Evolutionary conservation across 2,113 vertebrate genomes (phyloP).

Genomic region (Struthio camelus): DNA sequence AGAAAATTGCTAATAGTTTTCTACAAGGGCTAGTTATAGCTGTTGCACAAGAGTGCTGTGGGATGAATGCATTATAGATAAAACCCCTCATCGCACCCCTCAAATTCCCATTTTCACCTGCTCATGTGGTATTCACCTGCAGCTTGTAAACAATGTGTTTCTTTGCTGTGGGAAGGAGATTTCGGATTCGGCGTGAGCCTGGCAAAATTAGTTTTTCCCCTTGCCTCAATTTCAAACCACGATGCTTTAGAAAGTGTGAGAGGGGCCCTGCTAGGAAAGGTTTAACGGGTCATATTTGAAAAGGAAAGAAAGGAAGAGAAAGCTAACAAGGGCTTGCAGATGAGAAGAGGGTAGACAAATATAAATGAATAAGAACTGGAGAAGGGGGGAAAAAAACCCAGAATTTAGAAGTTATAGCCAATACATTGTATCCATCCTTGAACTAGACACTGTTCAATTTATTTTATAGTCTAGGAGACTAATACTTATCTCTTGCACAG

Average conservation of each 20-base stretch:
- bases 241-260: not conserved
- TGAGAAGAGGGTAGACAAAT: not conserved
- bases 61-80: slow-evolving; percentile 19
- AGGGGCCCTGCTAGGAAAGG: not conserved
- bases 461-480: not conserved
- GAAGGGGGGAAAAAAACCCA: not conserved
- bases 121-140: not conserved
- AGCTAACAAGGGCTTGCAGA: not conserved
- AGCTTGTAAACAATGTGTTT: not conserved
- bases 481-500: not conserved
- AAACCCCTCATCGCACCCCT: not conserved
- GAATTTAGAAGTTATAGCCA: not conserved
- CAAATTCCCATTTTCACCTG: slow-evolving; percentile 40
- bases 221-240: not conserved
- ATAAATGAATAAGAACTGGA: not conserved
- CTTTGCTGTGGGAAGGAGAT: not conserved
- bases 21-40: not conserved
- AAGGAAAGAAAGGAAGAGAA: not conserved
- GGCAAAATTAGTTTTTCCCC: not conserved
- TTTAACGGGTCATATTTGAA: not conserved
- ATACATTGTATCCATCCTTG: not conserved
- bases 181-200: not conserved
- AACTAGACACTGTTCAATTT: not conserved
- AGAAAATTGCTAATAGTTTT: slow-evolving; percentile 31
- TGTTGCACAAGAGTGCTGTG: not conserved